Evolutionary conservation across 2,888 invertebrate genomes (phyloP), one percentile per base, ranked within the genome.

Genomic region (Ennomos quercinarius): DNA sequence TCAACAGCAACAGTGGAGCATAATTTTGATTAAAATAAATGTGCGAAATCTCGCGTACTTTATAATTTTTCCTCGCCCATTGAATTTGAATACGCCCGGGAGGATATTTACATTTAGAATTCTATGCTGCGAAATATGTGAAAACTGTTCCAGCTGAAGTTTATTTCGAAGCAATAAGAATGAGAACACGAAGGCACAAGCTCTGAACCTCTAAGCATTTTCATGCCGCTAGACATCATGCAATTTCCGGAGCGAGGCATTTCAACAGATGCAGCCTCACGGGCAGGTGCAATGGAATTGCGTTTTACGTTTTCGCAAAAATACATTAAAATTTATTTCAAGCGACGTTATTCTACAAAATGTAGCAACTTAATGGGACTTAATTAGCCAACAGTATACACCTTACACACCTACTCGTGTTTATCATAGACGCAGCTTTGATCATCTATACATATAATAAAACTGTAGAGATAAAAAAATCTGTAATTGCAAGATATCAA

Each of bases 91-190:
- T 48, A 57, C 43, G 48, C 43, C 43, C 43, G 47, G 40, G 36
- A 17, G 44, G 56, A 49, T 37, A 54, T 51, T 40, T 12, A 11
- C 41, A 49, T 37, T 49, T 45, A 47, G 36, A 39, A 58, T 51
- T 58, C 47, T 44, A 63, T 59, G 50, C 48, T 40, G 39, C 38
- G 42, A 52, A 64, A 60, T 37, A 58, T 55, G n/a, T 44, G 35
- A 46, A 57, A 63, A 48, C 40, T 47, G 40, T 11, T 41, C 48
- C 42, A 54, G 52, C 48, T 57, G 42, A 27, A 34, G 27, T 13
- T 52, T 35, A 35, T 13, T 52, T 35, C 51, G 51, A 56, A 48
- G 45, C 42, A 38, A 61, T 54, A 47, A 53, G 59, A 59, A 64
- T 56, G 50, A 53, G 60, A 61, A 61, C 47, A 44, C 39, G 51